Percentiles rank a stretch among this genome's conserved stretches.
Conservation (phyloP, 1,140 invertebrate genomes). For the Eriocheir sinensis region DNA sequence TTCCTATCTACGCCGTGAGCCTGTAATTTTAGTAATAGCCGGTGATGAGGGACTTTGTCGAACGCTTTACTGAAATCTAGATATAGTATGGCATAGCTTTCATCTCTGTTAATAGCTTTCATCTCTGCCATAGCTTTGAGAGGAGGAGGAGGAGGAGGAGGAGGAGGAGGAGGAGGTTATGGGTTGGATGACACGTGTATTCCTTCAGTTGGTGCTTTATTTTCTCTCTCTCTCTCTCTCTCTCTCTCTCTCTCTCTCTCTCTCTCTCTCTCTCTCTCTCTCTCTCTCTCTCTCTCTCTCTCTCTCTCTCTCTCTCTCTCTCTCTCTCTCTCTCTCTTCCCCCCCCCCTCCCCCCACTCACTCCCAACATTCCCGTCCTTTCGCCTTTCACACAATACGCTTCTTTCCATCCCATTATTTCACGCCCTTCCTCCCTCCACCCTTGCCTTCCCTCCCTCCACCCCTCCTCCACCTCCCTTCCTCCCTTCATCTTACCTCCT, state of each 20-base stretch:
- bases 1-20: too few species aligned
- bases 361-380: neutral
- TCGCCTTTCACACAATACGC: neutral
- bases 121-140: too few species aligned
- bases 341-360: conserved; percentile 17
- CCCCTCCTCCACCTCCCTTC: neutral
- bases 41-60: too few species aligned
- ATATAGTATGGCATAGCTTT: too few species aligned
- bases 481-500: conserved; percentile 22
- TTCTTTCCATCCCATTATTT: conserved; percentile 25
- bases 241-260: conserved; percentile 14
- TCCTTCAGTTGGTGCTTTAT: neutral
- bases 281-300: conserved; percentile 19
- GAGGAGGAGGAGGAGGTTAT: neutral
- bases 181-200: neutral
- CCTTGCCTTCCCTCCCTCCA: neutral
- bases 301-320: conserved; percentile 22
- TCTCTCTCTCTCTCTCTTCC: conserved; percentile 22
- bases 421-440: neutral
- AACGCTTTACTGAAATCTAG: too few species aligned
- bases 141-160: neutral
- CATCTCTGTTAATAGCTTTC: too few species aligned
- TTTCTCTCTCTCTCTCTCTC: neutral
- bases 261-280: conserved; percentile 14
- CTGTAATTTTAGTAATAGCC: too few species aligned